phyloP scores from a whole-genome alignment of 2,797 vertebrate species.

The Pelobates cultripes region DNA sequence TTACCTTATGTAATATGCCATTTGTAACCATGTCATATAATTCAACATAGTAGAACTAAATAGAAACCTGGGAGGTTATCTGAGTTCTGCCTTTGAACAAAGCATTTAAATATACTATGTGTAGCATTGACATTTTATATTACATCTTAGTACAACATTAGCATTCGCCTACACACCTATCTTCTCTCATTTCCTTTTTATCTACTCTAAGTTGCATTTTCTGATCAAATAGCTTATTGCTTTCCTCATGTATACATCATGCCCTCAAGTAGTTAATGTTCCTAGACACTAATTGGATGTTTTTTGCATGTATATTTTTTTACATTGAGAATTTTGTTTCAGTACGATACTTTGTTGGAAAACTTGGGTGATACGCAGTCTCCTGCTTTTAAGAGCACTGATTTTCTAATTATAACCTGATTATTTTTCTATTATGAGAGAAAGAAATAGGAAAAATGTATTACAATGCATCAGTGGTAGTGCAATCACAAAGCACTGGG shows the following conservation, averaged over 20 bases:
- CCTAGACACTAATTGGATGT: neutral
- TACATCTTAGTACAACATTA: too few species aligned
- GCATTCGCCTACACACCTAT: too few species aligned
- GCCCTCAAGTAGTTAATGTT: neutral
- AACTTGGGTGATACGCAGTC: neutral
- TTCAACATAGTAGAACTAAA: too few species aligned
- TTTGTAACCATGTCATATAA: too few species aligned
- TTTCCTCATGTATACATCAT: neutral
- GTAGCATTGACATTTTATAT: too few species aligned
- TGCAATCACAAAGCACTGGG: neutral
- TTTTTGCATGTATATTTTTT: neutral
- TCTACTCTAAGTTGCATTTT: neutral
- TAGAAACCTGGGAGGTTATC: too few species aligned
- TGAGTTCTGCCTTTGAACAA: too few species aligned
- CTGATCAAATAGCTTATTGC: neutral
- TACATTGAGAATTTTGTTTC: neutral
- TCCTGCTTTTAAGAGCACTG: neutral
- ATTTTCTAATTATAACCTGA: neutral
- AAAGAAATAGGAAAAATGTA: neutral
- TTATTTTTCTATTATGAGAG: neutral
- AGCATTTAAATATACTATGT: too few species aligned
- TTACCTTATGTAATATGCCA: too few species aligned
- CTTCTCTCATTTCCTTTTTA: too few species aligned
- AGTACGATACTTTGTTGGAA: neutral
- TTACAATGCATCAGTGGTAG: neutral